phyloP scores from a whole-genome alignment of 2,888 invertebrate species.

The Limnephilus rhombicus region DNA sequence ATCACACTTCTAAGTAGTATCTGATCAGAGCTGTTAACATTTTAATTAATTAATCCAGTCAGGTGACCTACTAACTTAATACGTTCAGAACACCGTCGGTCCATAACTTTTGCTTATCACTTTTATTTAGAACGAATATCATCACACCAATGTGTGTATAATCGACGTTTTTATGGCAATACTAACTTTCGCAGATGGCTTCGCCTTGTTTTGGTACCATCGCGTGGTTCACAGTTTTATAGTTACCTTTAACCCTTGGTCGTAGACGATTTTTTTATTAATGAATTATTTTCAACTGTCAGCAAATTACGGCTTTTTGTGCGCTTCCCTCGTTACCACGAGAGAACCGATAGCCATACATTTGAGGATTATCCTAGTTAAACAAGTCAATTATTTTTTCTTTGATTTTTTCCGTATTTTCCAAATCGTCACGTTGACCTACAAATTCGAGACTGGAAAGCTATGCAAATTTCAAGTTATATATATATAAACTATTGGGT shows the following conservation, averaged over 20 bases:
- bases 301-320: neutral
- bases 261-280: neutral
- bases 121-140: neutral
- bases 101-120: neutral
- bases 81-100: neutral
- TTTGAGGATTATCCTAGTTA: neutral
- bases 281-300: neutral
- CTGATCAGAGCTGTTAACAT: neutral
- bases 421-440: no score
- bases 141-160: neutral
- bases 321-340: no score
- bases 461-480: no score
- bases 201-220: neutral
- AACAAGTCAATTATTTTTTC: neutral
- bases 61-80: conserved; percentile 25
- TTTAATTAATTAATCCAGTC: conserved; percentile 22
- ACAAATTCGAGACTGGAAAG: no score
- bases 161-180: neutral
- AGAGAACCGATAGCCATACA: neutral
- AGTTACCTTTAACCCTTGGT: neutral
- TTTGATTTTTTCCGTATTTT: no score
- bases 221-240: neutral
- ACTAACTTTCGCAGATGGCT: neutral
- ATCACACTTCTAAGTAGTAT: no score
- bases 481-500: no score